These are phyloP conservation scores for Astyanax mexicanus DNA, from an alignment of 2,797 vertebrate genomes.

Conservation along the genomic window DNA sequence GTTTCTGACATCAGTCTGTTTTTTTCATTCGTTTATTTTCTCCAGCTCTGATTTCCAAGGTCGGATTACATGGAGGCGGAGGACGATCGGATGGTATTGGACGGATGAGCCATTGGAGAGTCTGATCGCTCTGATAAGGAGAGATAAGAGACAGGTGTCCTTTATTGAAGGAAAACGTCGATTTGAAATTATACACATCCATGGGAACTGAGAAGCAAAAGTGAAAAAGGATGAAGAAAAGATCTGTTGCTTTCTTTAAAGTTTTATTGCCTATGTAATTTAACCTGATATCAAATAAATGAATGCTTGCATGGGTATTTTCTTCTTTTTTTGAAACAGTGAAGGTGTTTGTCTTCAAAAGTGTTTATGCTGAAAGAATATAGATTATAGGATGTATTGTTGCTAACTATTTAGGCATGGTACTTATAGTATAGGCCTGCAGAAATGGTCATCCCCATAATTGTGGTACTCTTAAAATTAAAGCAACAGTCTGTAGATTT, in stretches of 20 bases:
- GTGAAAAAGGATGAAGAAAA: conserved; percentile 58
- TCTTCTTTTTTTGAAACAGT: too few relatives aligned
- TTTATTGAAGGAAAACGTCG: conserved; percentile 75
- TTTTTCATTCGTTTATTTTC: conserved; percentile 79
- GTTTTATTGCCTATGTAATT: not conserved
- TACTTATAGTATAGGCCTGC: too few relatives aligned
- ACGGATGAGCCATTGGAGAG: conserved; percentile 75
- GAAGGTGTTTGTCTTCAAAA: too few relatives aligned
- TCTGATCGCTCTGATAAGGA: conserved; percentile 78
- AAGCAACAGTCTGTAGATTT: too few relatives aligned
- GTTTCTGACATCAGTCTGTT: conserved; percentile 73
- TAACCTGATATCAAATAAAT: not conserved
- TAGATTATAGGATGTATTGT: too few relatives aligned
- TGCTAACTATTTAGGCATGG: too few relatives aligned
- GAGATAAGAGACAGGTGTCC: conserved; percentile 80
- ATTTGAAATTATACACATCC: conserved; percentile 76
- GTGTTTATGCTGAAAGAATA: too few relatives aligned
- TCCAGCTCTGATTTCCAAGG: conserved; percentile 75
- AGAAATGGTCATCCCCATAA: too few relatives aligned
- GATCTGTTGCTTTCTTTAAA: conserved; percentile 59
- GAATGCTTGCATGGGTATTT: too few relatives aligned
- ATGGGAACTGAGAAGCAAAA: conserved; percentile 54
- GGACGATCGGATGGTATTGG: conserved; percentile 77
- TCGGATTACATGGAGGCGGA: conserved; percentile 75
- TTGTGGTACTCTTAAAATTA: too few relatives aligned